phyloP scores from a whole-genome alignment of 23 tunicate genomes.

The Phallusia fumigata region DNA sequence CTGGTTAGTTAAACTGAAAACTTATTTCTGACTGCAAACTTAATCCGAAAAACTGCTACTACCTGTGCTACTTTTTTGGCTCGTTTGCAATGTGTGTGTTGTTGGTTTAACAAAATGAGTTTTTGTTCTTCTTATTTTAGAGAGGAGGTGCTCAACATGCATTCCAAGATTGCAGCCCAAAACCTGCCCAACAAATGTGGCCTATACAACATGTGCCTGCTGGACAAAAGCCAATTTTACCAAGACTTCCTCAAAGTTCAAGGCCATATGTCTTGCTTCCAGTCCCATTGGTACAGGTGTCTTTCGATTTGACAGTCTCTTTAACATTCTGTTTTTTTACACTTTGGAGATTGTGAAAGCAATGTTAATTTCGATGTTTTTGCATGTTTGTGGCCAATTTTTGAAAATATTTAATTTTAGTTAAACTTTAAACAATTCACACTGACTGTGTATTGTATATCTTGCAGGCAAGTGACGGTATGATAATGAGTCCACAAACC shows the following conservation, averaged over 20 bases:
- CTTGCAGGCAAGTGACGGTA: neutral
- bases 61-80: no score
- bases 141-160: slow-evolving; percentile 21
- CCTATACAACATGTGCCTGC: slow-evolving; percentile 25
- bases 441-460: neutral
- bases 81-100: no score
- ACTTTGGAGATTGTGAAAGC: neutral
- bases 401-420: no score
- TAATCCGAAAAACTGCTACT: no score
- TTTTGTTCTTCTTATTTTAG: slow-evolving; percentile 5
- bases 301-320: neutral
- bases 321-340: neutral
- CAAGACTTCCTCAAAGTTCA: slow-evolving; percentile 56
- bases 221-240: slow-evolving; percentile 55
- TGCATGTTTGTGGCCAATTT: no score
- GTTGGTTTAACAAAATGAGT: no score
- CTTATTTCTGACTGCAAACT: no score
- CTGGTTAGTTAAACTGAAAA: slow-evolving; percentile 49
- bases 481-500: neutral
- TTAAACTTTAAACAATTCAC: no score
- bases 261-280: slow-evolving; percentile 69
- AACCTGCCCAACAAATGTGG: slow-evolving; percentile 19
- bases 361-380: neutral
- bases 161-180: slow-evolving; percentile 24
- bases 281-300: slow-evolving; percentile 48